Base-by-base conservation (phyloP, 2,888 invertebrate species). In the Synergus laeviventris region DNA sequence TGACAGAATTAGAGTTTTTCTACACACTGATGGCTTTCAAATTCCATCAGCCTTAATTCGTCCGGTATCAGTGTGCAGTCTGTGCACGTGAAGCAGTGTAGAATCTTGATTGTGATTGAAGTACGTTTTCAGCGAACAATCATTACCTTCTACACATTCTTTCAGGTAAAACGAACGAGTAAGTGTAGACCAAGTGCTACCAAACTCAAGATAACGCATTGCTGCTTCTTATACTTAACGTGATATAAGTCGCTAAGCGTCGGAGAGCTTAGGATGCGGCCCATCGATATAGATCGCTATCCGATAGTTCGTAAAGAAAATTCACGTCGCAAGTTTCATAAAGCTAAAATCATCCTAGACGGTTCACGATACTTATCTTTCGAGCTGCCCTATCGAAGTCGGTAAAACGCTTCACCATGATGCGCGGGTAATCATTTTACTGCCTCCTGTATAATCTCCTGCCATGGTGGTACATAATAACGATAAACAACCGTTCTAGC, bases 401-500 rank as follows among this genome's bases (percentile, higher is more conserved):
- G 45, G 18, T 62, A 42, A 74, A 74, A 74, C 16, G 62, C n/a
- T 62, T 14, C 74, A 74, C 24, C 42, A 59, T 62, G 54, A 24
- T 16, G 21, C 73, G 76, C 82, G 81, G 81, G 84, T 83, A 85
- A 86, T 86, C 85, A 85, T 88, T 86, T 86, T 83, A 84, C 85
- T 84, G 87, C 84, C 84, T 85, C 83, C 84, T 82, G 86, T 86
- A 82, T 86, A 87, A 87, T 86, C 83, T 86, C 76, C 79, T 79
- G 80, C 79, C 76, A 75, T 77, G 78, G 79, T 80, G 82, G 83
- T 84, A 81, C 83, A 84, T 86, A 87, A 87, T 86, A 84, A 83
- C 84, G 86, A 87, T 88, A 87, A 88, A 88, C 85, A 85, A 86
- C 81, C 85, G 84, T 85, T 86, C 84, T 86, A 86, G 82, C 81